Evolutionary conservation across 2,797 vertebrate species (phyloP), one percentile per base, ranked within the genome.

Genomic region (Pelochelys cantorii): DNA sequence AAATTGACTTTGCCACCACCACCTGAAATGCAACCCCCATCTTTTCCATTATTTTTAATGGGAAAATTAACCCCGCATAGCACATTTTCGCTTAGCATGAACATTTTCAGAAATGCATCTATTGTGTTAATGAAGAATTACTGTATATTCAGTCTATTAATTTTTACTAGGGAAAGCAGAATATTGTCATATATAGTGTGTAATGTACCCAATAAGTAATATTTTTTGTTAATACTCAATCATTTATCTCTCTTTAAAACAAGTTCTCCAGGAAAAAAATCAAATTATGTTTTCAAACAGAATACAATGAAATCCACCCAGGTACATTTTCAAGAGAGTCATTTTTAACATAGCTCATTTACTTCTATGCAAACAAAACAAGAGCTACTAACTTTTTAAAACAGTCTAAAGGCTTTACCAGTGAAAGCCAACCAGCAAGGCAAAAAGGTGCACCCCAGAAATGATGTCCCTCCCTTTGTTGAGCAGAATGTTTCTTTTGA

Each of bases 401-500:
- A 31, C 68, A 5, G 29, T 3, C 27, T 18, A 1, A 4, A 62
- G 27, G 71, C 79, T 87, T 1, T 23, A 1, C 9, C 37, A 23
- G n/a, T n/a, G 57, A 74, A 5, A 59, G 85, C 68, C 62, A 59
- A 0, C 3, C 65, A 22, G 3, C 14, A 20, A 12, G 8, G 34
- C 37, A n/a, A n/a, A 34, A 71, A 34, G 42, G 11, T 2, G 7
- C 22, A 20, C 18, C 56, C 31, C 52, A 23, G n/a, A 48, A 62
- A 11, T 6, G 37, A 1, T 3, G 20, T 18, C 75, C 27, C 15
- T 25, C 31, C 34, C 10, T 56, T 57, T 11, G 20, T 3, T 52
- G 17, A 0, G 17, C 65, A 79, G 0, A 23, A 55, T 42, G 1
- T 12, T 60, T 54, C 34, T 0, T 48, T 0, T 34, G 14, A 29